These are phyloP conservation scores for Dipodomys ordii DNA, from an alignment of 2,113 vertebrate species.

Conservation along the genomic window DNA sequence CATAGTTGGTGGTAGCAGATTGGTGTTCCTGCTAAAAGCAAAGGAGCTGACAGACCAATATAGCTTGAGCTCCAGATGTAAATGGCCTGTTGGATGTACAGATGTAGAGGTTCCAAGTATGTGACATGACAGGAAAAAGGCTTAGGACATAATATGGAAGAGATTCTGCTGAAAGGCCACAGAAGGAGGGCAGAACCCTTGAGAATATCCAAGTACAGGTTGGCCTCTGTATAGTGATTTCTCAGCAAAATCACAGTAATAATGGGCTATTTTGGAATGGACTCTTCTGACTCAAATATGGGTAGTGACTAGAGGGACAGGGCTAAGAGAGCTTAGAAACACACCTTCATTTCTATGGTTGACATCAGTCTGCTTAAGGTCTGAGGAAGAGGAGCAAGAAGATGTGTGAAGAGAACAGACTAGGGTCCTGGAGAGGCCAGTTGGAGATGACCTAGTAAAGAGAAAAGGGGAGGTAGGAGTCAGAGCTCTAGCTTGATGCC, in stretches of 20 bases:
- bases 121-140: background rate
- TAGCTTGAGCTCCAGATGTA: too few relatives aligned
- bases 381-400: background rate
- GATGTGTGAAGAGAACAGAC: too few relatives aligned
- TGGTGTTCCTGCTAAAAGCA: too few relatives aligned
- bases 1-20: background rate
- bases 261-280: background rate
- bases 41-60: background rate
- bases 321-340: background rate
- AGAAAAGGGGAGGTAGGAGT: background rate
- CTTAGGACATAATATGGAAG: background rate
- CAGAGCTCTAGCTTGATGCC: too few relatives aligned
- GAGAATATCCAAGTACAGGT: background rate
- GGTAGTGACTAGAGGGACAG: background rate
- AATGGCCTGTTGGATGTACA: background rate
- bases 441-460: background rate
- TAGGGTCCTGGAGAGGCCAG: background rate
- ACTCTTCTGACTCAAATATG: background rate
- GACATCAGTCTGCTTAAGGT: background rate
- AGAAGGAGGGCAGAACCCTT: background rate
- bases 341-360: too few relatives aligned
- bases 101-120: background rate
- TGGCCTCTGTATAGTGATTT: background rate
- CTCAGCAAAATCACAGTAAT: background rate
- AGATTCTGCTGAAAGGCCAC: background rate